Conservation (phyloP, 2,113 vertebrate species). For the Microcebus murinus region DNA sequence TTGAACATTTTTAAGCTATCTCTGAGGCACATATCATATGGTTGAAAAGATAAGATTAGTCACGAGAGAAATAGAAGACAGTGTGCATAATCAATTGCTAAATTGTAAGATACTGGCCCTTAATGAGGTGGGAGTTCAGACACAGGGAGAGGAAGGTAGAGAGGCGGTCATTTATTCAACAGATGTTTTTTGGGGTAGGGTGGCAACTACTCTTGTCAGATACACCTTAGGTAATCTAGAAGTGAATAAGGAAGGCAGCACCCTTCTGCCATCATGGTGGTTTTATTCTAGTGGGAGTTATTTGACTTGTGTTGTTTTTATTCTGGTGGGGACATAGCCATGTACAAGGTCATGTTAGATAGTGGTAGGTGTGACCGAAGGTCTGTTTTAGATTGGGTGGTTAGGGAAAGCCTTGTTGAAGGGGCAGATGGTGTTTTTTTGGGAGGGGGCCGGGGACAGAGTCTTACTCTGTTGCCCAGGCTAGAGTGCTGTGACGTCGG, state of each 20-base stretch:
- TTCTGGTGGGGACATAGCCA: neutral
- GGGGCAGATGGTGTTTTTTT: neutral
- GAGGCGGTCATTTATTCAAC: neutral
- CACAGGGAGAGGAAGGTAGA: neutral
- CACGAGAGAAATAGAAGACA: neutral
- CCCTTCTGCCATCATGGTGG: neutral
- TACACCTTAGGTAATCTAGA: neutral
- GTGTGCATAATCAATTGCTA: neutral
- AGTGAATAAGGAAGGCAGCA: neutral
- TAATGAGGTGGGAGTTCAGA: neutral
- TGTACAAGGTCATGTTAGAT: neutral
- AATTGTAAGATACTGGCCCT: neutral
- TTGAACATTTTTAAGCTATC: neutral
- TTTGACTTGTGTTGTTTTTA: neutral
- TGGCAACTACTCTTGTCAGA: neutral
- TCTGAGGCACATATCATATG: neutral
- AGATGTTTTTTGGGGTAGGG: neutral
- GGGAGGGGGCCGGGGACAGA: too few species aligned
- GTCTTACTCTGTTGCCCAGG: too few species aligned
- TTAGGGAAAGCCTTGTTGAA: neutral
- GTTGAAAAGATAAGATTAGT: slow-evolving; percentile 2
- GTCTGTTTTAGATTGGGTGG: neutral
- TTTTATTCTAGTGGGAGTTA: neutral
- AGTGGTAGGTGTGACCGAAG: neutral
- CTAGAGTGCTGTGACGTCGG: too few species aligned